phyloP scores from a whole-genome alignment of 2,113 vertebrate genomes.

The Anthoscopus minutus region DNA sequence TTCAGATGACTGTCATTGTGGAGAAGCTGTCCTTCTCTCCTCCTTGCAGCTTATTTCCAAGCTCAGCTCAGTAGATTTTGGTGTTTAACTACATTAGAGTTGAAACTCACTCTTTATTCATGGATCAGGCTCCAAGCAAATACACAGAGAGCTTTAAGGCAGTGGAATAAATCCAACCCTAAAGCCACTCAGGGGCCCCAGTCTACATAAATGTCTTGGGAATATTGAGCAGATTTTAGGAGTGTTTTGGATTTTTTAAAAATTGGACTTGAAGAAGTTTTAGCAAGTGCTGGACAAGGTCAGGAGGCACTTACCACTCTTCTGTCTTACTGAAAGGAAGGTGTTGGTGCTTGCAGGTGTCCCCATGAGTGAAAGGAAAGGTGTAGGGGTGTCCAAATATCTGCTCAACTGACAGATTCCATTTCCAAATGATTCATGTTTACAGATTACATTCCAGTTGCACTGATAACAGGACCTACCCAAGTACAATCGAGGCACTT shows the following conservation, averaged over 20 bases:
- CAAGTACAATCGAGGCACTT: constrained; percentile 65
- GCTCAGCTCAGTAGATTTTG: background rate
- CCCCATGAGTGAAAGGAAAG: background rate
- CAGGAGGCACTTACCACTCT: accelerated
- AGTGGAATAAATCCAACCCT: background rate
- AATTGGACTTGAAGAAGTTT: background rate
- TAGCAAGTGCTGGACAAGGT: background rate
- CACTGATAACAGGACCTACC: constrained; percentile 63
- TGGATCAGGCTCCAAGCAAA: background rate
- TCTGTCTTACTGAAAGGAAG: background rate
- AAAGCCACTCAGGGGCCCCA: background rate
- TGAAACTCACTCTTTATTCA: background rate
- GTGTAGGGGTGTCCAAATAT: background rate
- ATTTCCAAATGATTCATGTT: background rate
- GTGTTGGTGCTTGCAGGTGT: background rate
- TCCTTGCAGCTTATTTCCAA: background rate
- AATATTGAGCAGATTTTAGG: background rate
- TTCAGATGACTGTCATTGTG: background rate
- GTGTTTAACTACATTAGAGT: background rate
- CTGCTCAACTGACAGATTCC: background rate
- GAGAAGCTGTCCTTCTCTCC: background rate
- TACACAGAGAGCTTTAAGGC: background rate
- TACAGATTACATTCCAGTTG: background rate
- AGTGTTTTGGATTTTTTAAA: background rate
- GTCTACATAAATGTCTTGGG: background rate